Evolutionary conservation across 1,140 invertebrate genomes (phyloP), one percentile per base, ranked within the genome.

Genomic region (Lepidurus arcticus): DNA sequence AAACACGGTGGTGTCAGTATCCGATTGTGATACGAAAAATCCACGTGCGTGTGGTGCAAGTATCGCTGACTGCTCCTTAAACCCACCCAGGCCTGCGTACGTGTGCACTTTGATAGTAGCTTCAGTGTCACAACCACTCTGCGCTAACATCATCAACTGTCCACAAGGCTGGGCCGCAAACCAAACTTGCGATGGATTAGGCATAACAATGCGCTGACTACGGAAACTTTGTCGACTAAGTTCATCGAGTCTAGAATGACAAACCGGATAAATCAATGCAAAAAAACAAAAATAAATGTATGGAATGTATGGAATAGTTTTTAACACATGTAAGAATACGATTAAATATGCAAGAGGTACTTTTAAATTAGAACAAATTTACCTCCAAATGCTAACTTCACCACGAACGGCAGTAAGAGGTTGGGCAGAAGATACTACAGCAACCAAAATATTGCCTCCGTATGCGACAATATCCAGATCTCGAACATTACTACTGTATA

Each of bases 171-270:
- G 53, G 53, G 53, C 53, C 13, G 13, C 16, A 16, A 65, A 65
- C 9, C 21, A 7, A 21, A 65, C 53, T 21, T 65, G 53, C 9
- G 7, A 5, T 21, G 53, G 53, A 3, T 21, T 65, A 7, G 53
- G 53, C 13, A 65, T n/a, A 21, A 65, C 21, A 65, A 65, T 65
- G 53, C 53, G 53, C 13, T 65, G 53, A 1, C 16, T 21, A 65
- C 53, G 53, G 53, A 65, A 65, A 65, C 53, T 65, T 65, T 65
- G 53, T 21, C 53, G 53, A 21, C 53, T 65, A 65, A 21, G 16
- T 65, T 65, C 53, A 65, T 65, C 53, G 6, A 65, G 53, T 65
- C 53, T 65, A 21, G 6, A 65, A 7, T 21, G 21, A 65, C 6
- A 65, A n/a, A 65, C 4, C 6, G 53, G 53, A 65, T 34, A 34